Evolutionary conservation across 1,140 invertebrate genomes (phyloP).

Genomic region (Rhopalosiphum padi): DNA sequence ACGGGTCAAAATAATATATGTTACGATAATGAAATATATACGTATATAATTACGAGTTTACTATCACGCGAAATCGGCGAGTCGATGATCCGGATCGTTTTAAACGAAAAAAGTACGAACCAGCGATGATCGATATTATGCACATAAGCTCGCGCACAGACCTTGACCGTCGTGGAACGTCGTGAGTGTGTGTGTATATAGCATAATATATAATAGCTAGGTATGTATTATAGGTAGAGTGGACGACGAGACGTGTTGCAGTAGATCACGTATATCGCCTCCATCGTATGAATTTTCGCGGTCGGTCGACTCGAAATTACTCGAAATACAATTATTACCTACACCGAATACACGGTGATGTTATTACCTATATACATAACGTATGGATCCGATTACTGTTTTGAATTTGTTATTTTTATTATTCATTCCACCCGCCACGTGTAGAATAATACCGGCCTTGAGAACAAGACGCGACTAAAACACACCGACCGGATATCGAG

Average conservation of each 20-base stretch:
- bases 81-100: neutral
- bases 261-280: neutral
- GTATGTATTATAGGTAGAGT: too few relatives aligned
- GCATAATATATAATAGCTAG: neutral
- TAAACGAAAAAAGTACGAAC: neutral
- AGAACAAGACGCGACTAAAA: neutral
- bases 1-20: neutral
- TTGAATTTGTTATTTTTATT: neutral
- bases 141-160: neutral
- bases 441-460: neutral
- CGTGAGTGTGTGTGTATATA: neutral
- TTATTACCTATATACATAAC: neutral
- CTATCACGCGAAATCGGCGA: neutral
- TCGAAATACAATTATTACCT: neutral
- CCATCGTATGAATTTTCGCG: neutral
- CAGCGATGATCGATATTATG: neutral
- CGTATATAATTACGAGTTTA: neutral
- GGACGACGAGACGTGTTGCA: neutral
- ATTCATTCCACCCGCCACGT: neutral
- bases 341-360: neutral
- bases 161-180: neutral
- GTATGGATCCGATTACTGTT: neutral
- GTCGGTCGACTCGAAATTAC: neutral
- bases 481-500: constrained; percentile 19
- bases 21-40: neutral